Conservation (phyloP, 2,888 invertebrate species). For the Spilosoma lubricipeda region DNA sequence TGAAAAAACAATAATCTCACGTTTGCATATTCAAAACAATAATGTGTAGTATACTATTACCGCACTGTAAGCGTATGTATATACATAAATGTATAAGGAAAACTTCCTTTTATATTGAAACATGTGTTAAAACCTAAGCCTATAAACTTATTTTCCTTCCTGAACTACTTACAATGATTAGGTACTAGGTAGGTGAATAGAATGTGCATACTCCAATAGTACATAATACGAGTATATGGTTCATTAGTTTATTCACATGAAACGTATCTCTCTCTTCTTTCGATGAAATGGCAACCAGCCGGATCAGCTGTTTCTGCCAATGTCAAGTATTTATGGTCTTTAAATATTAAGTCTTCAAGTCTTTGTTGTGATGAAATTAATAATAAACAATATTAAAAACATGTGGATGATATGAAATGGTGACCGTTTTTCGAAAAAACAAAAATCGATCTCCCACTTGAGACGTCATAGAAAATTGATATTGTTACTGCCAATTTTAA, state of each 20-base stretch:
- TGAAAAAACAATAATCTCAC: not conserved
- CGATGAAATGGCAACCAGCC: too few relatives aligned
- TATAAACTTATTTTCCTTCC: not conserved
- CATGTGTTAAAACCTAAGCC: not conserved
- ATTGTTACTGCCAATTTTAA: too few relatives aligned
- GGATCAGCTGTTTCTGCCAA: too few relatives aligned
- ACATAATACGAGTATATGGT: too few relatives aligned
- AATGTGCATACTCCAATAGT: not conserved
- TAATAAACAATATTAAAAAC: too few relatives aligned
- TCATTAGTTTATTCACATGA: not conserved
- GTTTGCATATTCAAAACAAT: not conserved
- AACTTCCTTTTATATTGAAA: constrained; percentile 5
- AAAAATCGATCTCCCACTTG: too few relatives aligned
- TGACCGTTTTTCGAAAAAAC: too few relatives aligned
- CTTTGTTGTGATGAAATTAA: too few relatives aligned
- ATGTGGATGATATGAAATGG: too few relatives aligned
- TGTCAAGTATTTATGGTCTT: too few relatives aligned
- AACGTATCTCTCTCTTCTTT: too few relatives aligned
- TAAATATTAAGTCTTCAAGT: too few relatives aligned
- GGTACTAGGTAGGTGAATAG: not conserved
- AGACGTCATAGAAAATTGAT: not conserved
- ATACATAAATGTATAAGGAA: not conserved
- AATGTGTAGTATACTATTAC: not conserved
- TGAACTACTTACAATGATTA: not conserved
- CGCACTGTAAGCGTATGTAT: not conserved